These are phyloP conservation scores for Cephus cinctus DNA, from an alignment of 1,140 invertebrate species.

Conservation along the genomic window DNA sequence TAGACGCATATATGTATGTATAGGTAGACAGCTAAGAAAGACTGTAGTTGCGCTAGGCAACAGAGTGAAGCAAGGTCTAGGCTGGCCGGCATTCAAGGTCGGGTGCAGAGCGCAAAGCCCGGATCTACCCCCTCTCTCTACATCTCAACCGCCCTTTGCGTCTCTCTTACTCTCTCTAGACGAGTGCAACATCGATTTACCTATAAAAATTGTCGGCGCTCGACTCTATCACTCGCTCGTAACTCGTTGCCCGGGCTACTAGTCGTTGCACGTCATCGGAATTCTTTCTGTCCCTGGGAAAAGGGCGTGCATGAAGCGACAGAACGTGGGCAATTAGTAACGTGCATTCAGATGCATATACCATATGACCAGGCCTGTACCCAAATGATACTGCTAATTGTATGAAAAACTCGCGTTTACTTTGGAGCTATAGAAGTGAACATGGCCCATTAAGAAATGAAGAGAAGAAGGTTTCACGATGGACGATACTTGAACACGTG, in stretches of 20 bases:
- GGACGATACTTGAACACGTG: too few species aligned
- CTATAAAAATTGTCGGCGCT: slow-evolving; percentile 50
- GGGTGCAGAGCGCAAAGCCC: slow-evolving; percentile 37
- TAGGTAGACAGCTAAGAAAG: too few species aligned
- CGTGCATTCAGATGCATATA: too few species aligned
- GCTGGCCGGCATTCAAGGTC: slow-evolving; percentile 41
- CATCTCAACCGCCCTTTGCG: slow-evolving; percentile 34
- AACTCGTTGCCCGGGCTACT: slow-evolving; percentile 46
- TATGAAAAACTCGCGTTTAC: too few species aligned
- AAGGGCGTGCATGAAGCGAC: slow-evolving; percentile 14
- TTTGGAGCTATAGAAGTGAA: too few species aligned
- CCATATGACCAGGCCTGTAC: not conserved
- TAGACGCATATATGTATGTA: too few species aligned
- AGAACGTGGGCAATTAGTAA: not conserved
- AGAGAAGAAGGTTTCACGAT: too few species aligned
- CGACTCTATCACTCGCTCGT: slow-evolving; percentile 47
- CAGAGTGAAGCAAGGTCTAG: slow-evolving; percentile 36
- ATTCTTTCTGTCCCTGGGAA: too few species aligned
- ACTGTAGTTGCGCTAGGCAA: not conserved
- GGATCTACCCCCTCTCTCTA: slow-evolving; percentile 35
- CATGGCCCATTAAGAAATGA: too few species aligned
- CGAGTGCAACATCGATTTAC: slow-evolving; percentile 51
- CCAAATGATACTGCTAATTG: not conserved
- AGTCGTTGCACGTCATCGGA: too few species aligned
- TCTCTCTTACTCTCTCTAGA: slow-evolving; percentile 11